These are phyloP conservation scores for Oppia nitens DNA, from an alignment of 1,140 invertebrate species.

Conservation along the genomic window DNA sequence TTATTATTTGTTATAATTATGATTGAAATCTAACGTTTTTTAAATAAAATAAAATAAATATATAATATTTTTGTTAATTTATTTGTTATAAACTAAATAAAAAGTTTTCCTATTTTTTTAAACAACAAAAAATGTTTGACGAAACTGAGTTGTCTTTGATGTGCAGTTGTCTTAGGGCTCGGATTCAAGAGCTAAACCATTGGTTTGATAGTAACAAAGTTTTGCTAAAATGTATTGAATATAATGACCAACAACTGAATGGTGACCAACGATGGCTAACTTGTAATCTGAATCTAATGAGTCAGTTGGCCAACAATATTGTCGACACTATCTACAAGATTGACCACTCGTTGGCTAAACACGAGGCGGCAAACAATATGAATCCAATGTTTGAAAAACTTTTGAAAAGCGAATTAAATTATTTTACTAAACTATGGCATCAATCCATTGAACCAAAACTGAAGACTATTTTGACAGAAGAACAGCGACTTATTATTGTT, in stretches of 20 bases:
- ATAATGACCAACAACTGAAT: background rate
- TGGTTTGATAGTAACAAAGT: background rate
- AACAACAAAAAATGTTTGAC: no score
- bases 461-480: background rate
- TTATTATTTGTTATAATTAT: no score
- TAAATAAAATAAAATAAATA: no score
- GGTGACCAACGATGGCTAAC: background rate
- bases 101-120: no score
- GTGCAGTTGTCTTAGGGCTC: background rate
- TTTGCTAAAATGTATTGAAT: background rate
- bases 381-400: no score
- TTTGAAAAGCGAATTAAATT: background rate
- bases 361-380: no score
- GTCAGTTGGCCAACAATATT: background rate
- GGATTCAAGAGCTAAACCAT: background rate
- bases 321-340: background rate
- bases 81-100: no score
- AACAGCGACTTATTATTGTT: background rate
- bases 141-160: background rate
- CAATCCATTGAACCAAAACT: background rate
- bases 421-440: background rate
- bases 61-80: no score
- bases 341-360: no score
- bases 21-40: no score
- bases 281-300: background rate